Percentiles rank a stretch among this genome's conserved stretches.
Evolutionary conservation across 2,797 vertebrate genomes (phyloP).

Genomic region (Gymnocypris eckloni): DNA sequence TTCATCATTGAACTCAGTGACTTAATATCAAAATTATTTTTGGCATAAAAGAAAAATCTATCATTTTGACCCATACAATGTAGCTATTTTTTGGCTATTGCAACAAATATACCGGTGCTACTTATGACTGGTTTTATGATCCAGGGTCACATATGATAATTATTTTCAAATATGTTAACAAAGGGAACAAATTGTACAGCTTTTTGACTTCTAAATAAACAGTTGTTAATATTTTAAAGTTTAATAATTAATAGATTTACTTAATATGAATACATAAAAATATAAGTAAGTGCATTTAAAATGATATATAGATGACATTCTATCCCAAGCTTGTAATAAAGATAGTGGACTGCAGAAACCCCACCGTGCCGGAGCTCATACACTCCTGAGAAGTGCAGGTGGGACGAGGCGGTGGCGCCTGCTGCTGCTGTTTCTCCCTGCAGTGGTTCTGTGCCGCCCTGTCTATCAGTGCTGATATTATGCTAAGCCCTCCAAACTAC

Average conservation of each 20-base stretch:
- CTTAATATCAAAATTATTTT: background rate
- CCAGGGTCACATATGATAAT: background rate
- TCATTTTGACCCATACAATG: no score
- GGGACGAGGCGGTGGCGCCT: conserved; percentile 8
- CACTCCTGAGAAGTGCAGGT: conserved; percentile 3
- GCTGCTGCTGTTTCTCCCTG: conserved; percentile 46
- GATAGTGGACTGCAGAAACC: background rate
- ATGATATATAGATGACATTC: background rate
- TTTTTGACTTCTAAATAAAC: background rate
- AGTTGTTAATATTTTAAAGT: background rate
- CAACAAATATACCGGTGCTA: no score
- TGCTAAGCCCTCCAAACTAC: conserved; percentile 84
- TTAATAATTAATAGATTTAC: background rate
- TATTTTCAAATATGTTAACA: background rate
- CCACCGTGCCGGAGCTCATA: background rate
- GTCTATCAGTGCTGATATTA: conserved; percentile 89
- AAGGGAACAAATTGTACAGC: background rate
- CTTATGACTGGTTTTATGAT: no score
- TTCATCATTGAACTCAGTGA: background rate
- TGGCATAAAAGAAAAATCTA: background rate
- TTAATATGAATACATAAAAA: background rate
- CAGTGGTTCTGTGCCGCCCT: conserved; percentile 71
- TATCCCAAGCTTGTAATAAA: conserved; percentile 4
- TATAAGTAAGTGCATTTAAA: no score
- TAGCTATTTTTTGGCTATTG: no score